phyloP scores from a whole-genome alignment of 2,797 vertebrate genomes.

The Sibirionetta formosa region DNA sequence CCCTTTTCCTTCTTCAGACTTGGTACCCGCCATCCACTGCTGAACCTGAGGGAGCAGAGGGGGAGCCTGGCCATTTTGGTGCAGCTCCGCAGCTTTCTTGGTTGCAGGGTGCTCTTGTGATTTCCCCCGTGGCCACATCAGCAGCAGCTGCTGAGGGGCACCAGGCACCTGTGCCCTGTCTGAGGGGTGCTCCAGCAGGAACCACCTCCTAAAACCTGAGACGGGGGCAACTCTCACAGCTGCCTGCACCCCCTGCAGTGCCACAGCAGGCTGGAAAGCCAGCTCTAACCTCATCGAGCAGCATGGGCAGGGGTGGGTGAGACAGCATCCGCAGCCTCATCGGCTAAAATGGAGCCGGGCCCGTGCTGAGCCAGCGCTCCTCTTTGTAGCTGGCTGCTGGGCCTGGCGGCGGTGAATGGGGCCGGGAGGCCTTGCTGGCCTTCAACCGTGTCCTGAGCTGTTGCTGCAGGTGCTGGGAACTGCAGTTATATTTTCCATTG shows the following conservation, averaged over 20 bases:
- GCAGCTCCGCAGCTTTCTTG: not conserved
- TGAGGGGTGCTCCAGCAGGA: rapidly evolving
- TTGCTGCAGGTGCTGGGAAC: slow-evolving; percentile 27
- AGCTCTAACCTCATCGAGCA: not conserved
- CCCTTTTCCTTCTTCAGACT: not conserved
- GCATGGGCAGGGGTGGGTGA: not conserved
- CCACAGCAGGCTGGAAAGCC: not conserved
- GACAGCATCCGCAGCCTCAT: not conserved
- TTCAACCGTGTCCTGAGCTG: not conserved
- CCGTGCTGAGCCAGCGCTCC: not conserved
- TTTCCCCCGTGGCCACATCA: not conserved
- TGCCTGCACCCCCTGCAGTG: not conserved
- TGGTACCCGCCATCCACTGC: rapidly evolving
- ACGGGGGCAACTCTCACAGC: rapidly evolving
- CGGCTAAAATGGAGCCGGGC: rapidly evolving
- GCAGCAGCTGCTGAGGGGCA: not conserved
- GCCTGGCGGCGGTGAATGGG: rapidly evolving
- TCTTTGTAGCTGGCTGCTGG: not conserved
- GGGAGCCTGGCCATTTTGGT: not conserved
- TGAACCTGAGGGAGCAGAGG: not conserved
- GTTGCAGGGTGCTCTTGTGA: rapidly evolving
- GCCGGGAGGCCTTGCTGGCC: not conserved
- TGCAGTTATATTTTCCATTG: not conserved
- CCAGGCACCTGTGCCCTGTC: not conserved
- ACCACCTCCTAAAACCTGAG: not conserved